Percentiles rank a stretch among this genome's conserved stretches.
phyloP scores from a whole-genome alignment of 2,113 vertebrate genomes.

The Podarcis muralis region DNA sequence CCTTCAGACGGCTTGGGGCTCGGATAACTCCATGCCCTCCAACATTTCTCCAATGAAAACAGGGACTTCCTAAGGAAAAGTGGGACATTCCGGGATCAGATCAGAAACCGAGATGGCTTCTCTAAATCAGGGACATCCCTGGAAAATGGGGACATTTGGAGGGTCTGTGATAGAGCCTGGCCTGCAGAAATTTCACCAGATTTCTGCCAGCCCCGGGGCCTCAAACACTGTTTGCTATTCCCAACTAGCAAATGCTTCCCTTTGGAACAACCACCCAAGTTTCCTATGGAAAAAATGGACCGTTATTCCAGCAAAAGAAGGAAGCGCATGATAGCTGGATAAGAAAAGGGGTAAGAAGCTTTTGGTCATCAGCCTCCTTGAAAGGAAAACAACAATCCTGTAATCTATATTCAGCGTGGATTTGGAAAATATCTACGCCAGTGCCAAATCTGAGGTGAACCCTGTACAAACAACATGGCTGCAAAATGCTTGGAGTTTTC shows the following conservation, averaged over 20 bases:
- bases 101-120: too few species aligned
- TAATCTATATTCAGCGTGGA: background rate
- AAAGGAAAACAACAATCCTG: background rate
- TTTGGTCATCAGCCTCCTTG: background rate
- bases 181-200: background rate
- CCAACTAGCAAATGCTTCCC: background rate
- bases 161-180: background rate
- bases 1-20: too few species aligned
- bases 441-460: background rate
- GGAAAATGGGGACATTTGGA: too few species aligned
- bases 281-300: background rate
- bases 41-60: too few species aligned
- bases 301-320: background rate
- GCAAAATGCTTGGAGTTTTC: background rate
- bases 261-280: background rate
- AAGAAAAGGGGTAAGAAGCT: background rate
- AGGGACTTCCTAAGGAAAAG: background rate
- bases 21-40: too few species aligned
- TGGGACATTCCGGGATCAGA: too few species aligned
- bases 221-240: background rate
- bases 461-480: background rate
- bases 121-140: too few species aligned
- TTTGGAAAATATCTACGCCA: background rate
- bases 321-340: background rate
- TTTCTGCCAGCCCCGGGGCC: background rate